These are phyloP conservation scores for Rhaphigaster nebulosa DNA, from an alignment of 2,888 invertebrate genomes.

Conservation along the genomic window DNA sequence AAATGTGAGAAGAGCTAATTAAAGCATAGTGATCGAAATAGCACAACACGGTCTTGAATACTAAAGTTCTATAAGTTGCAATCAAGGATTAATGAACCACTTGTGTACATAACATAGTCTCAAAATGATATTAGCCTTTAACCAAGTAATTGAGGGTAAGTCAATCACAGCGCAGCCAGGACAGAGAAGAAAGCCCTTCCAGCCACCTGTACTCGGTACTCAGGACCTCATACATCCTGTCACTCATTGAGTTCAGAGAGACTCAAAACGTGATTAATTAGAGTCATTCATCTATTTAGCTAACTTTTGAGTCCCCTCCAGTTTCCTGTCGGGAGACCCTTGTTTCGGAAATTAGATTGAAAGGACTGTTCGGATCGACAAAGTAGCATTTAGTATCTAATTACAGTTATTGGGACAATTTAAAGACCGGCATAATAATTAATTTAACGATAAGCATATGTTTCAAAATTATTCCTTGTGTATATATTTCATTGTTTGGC, in stretches of 20 bases:
- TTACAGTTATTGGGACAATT: neutral
- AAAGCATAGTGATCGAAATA: neutral
- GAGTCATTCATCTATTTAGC: conserved; percentile 23
- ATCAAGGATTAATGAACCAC: neutral
- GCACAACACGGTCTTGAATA: neutral
- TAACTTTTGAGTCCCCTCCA: neutral
- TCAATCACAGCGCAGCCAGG: neutral
- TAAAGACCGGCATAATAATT: neutral
- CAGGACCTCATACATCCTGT: neutral
- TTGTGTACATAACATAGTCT: neutral
- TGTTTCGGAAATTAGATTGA: neutral
- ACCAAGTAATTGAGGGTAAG: neutral
- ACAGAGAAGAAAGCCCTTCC: neutral
- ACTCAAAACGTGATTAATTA: conserved; percentile 21
- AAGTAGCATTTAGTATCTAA: neutral
- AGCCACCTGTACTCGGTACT: neutral
- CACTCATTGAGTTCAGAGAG: neutral
- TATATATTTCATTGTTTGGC: too few species aligned
- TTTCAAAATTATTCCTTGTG: too few species aligned
- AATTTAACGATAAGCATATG: too few species aligned
- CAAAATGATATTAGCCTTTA: neutral
- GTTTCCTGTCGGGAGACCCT: neutral
- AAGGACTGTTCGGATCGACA: neutral
- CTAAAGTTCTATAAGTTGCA: neutral
- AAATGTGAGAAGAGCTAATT: too few species aligned